phyloP scores from a whole-genome alignment of 2,888 invertebrate genomes.

The Limnephilus rhombicus region DNA sequence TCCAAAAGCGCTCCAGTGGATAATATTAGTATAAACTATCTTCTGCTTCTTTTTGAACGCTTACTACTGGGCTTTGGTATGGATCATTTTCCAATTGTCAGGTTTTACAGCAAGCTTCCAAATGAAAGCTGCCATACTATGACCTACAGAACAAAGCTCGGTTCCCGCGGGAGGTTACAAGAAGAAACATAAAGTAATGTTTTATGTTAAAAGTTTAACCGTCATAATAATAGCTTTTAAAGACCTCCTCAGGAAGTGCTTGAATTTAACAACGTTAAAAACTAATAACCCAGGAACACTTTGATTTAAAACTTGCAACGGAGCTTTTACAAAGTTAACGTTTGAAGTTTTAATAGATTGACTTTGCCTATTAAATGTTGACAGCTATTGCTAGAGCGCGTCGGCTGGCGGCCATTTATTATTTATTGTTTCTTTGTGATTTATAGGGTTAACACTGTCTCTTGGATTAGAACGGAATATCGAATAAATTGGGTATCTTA shows the following conservation, averaged over 20 bases:
- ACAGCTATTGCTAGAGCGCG: conserved; percentile 5
- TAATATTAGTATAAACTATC: too few species aligned
- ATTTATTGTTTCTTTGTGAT: conserved; percentile 1
- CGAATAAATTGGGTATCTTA: not conserved
- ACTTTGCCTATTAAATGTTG: conserved; percentile 35
- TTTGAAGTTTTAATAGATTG: conserved; percentile 37
- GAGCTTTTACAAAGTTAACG: conserved; percentile 21
- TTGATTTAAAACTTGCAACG: conserved; percentile 37
- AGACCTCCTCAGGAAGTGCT: conserved; percentile 30
- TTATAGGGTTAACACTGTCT: not conserved
- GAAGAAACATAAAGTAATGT: conserved; percentile 25
- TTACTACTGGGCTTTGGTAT: not conserved
- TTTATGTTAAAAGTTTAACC: conserved; percentile 35
- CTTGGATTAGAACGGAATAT: not conserved
- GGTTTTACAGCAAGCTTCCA: not conserved
- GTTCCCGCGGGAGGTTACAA: not conserved
- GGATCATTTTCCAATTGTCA: not conserved
- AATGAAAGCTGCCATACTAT: not conserved
- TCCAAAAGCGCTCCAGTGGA: too few species aligned
- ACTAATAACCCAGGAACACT: conserved; percentile 19
- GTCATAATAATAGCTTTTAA: conserved; percentile 21
- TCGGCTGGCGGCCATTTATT: not conserved
- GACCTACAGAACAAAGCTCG: not conserved
- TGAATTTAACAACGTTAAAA: conserved; percentile 40
- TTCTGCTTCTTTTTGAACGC: too few species aligned